Base-by-base conservation (phyloP, 2,113 vertebrate genomes). In the Pedionomus torquatus region DNA sequence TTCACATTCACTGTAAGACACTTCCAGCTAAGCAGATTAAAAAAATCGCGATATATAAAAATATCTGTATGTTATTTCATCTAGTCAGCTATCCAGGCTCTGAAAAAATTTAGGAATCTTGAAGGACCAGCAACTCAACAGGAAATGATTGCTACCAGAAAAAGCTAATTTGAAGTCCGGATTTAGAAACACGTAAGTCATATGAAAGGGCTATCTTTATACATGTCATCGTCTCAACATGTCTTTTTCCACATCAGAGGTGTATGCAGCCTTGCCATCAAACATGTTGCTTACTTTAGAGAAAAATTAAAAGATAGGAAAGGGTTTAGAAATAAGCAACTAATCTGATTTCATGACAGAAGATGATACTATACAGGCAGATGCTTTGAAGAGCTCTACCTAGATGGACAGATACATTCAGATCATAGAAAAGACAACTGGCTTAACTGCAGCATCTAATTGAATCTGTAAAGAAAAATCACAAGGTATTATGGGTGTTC, bases 21-120 rank as follows among this genome's bases (percentile, higher is more conserved):
- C 82, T 98, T 98, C 92, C 97, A 98, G 97, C 96, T 97, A 95
- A 98, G 95, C 81, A 41, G 13, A 41, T 11, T 82, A 97, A 97
- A 96, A 96, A 96, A 91, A 64, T 58, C 61, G 89, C 92, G 89
- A 72, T 85, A 93, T 82, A 97, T 91, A 96, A 97, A 98, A 96
- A 97, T 97, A 98, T 97, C 39, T 79, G 92, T 91, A 97, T 95
- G 88, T 68, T 95, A 90, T 96, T 97, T 97, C 95, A 90, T 96
- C 96, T 97, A 91, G 92, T 97, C 79, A 89, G 89, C 93, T 93
- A 95, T 79, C 77, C 65, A 87, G 68, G 49, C 20, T 51, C 41
- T n/a, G 43, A 63, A 84, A 86, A 48, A 48, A 39, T 20, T 64
- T 24, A 60, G 48, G 72, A 90, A 87, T 16, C 21, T 33, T 52